Conservation (phyloP, 1,140 invertebrate species). For the Atta colombica region DNA sequence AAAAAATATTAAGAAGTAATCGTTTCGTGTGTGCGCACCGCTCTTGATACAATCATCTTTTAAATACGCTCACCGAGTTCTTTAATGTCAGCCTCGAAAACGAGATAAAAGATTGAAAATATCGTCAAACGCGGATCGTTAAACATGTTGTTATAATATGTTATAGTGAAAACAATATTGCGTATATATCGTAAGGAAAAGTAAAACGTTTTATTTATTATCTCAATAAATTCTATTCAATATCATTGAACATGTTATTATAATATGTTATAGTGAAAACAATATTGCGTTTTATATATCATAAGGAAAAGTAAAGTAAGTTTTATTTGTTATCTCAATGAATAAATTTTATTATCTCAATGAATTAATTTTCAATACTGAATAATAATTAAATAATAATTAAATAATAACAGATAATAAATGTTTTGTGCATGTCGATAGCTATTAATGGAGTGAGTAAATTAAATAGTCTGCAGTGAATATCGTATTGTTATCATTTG, state of each 20-base stretch:
- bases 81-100: conserved; percentile 35
- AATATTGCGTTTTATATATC: neutral
- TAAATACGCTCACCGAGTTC: conserved; percentile 37
- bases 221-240: neutral
- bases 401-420: neutral
- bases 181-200: neutral
- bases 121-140: conserved; percentile 37
- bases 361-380: neutral
- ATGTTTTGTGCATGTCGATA: neutral
- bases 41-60: conserved; percentile 52
- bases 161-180: neutral
- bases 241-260: conserved; percentile 11
- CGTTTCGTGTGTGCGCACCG: conserved; percentile 43
- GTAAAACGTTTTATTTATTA: conserved; percentile 1
- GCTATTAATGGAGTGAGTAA: neutral
- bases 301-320: neutral
- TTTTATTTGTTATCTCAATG: neutral
- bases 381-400: neutral
- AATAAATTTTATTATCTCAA: neutral
- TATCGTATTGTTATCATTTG: neutral
- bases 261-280: neutral
- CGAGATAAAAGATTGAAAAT: conserved; percentile 10
- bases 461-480: neutral
- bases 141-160: neutral
- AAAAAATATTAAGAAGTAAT: conserved; percentile 74